Base-by-base conservation (phyloP, 1,140 invertebrate genomes). In the Oryctes rhinoceros region DNA sequence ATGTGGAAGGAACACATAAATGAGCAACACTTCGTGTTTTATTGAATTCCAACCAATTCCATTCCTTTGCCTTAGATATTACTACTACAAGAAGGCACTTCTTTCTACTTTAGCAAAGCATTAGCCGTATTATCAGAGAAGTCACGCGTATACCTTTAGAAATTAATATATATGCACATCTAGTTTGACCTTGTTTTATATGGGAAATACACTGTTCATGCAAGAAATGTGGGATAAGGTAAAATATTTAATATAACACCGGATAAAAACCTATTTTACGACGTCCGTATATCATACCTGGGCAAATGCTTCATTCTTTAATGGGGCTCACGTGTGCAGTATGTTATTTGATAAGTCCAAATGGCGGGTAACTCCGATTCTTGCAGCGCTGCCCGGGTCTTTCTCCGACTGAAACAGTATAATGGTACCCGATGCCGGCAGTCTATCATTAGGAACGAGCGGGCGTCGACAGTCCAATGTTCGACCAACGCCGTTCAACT, bases 331-430 rank as follows among this genome's bases (percentile, higher is more conserved):
- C 65, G 24, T 71, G 65, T 71, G 65, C 65, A 71, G 65, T 71
- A 71, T 71, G 65, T 71, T 71, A 71, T 71, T 71, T 71, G 65
- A 71, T 71, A 71, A 71, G 65, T 71, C 65, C 65, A 71, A 71
- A 71, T 37, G 65, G 65, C 15, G 65, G 65, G 65, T 37, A 30
- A 71, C 65, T 71, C 24, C 65, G 24, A 71, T 71, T 71, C 35
- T 71, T 37, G 20, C 24, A 30, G 24, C 35, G 24, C 7, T 35
- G 9, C 65, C 39, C 65, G 65, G 65, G 13, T 59, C 53, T 59
- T 59, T 59, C 53, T 59, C 0, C 53, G 53, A 18, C 18, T 59
- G 53, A 37, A 71, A 37, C 65, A 4, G 35, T 71, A 71, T 71
- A 71, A 37, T 18, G 65, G 65, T 71, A 13, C 11, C 35, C 24